phyloP scores from a whole-genome alignment of 2,797 vertebrate species.

The Pipistrellus pygmaeus region DNA sequence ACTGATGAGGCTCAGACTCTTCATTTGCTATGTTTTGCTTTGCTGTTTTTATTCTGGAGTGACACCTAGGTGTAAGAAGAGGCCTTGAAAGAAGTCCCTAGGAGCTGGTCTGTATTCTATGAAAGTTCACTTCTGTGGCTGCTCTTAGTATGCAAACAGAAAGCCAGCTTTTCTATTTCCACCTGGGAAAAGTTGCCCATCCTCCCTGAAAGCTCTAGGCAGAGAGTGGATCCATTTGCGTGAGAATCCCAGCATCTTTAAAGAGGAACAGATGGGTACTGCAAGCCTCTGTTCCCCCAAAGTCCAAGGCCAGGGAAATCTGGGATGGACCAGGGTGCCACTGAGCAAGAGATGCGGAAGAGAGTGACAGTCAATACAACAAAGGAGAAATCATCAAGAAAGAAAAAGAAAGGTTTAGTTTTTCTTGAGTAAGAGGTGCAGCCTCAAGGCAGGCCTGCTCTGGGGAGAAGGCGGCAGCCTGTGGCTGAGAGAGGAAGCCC shows the following conservation, averaged over 20 bases:
- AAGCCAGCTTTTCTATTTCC: not conserved
- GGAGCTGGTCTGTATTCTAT: not conserved
- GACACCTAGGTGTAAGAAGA: not conserved
- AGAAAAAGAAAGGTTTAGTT: not conserved
- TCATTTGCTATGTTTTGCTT: not conserved
- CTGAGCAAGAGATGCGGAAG: not conserved
- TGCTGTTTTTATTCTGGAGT: constrained; percentile 25
- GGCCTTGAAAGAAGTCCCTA: not conserved
- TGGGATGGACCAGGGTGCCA: not conserved
- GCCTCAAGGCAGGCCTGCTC: not conserved
- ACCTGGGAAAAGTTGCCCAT: not conserved
- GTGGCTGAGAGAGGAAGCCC: not conserved
- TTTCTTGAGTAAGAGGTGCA: not conserved
- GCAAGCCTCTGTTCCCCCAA: not conserved
- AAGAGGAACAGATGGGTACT: not conserved
- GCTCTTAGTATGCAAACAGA: not conserved
- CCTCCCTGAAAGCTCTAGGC: not conserved
- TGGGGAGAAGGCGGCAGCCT: not conserved
- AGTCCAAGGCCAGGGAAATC: not conserved
- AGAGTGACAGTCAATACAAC: not conserved
- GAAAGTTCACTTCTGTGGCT: not conserved
- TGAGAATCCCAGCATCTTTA: constrained; percentile 19
- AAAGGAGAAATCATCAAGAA: not conserved
- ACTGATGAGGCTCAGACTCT: not conserved
- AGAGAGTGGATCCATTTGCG: not conserved